Conservation (phyloP, 2,888 invertebrate species). For the Ormyrus nitidulus region DNA sequence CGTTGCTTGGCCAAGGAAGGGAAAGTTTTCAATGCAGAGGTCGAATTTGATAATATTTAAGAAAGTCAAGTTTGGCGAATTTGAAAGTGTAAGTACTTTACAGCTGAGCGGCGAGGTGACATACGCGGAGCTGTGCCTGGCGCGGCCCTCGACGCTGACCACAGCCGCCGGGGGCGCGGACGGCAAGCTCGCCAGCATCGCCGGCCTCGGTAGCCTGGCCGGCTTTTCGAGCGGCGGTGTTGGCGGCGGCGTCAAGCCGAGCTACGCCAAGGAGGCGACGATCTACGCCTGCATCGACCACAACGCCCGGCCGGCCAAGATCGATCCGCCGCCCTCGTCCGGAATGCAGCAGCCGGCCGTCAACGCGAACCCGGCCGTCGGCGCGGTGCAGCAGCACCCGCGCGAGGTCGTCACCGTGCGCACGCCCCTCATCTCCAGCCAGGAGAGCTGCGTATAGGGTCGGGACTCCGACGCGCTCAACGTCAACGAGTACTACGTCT, state of each 20-base stretch:
- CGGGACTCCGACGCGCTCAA: constrained; percentile 73
- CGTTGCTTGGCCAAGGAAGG: constrained; percentile 58
- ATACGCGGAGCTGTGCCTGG: constrained; percentile 80
- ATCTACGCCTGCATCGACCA: constrained; percentile 87
- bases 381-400: constrained; percentile 67
- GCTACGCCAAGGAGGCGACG: constrained; percentile 81
- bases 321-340: constrained; percentile 59
- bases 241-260: constrained; percentile 76
- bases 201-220: constrained; percentile 69
- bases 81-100: not conserved
- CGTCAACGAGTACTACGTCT: constrained; percentile 75
- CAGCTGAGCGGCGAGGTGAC: constrained; percentile 78
- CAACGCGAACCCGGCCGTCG: constrained; percentile 56
- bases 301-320: constrained; percentile 76
- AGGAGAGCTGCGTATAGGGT: constrained; percentile 75
- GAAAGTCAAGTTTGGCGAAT: too few relatives aligned
- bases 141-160: constrained; percentile 77
- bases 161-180: constrained; percentile 65
- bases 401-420: constrained; percentile 74
- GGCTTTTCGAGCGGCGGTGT: constrained; percentile 72
- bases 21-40: not conserved
- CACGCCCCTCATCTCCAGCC: constrained; percentile 73
- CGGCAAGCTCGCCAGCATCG: constrained; percentile 71
- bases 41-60: too few relatives aligned
- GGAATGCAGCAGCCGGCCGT: constrained; percentile 45